Percentiles rank a stretch among this genome's conserved stretches.
phyloP scores from a whole-genome alignment of 2,888 invertebrate species.

The Myopa testacea region DNA sequence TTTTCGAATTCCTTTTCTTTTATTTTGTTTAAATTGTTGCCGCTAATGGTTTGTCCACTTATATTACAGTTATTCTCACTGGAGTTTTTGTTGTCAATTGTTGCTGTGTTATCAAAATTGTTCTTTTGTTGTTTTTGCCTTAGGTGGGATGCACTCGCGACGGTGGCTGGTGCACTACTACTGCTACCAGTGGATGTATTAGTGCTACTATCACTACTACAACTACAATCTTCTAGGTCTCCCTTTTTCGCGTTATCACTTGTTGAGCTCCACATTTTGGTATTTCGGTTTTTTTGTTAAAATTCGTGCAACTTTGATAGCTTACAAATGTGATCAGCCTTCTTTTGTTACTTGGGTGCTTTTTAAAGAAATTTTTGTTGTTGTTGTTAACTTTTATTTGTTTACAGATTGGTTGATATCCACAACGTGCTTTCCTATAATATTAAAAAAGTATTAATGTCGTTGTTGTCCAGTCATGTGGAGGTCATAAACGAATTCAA shows the following conservation, averaged over 20 bases:
- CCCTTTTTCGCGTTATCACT: conserved; percentile 59
- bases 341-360: conserved; percentile 12
- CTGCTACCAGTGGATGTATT: conserved; percentile 44
- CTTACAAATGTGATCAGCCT: conserved; percentile 34
- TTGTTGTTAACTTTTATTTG: conserved; percentile 32
- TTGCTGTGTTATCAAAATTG: conserved; percentile 46
- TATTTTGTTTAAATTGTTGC: conserved; percentile 44
- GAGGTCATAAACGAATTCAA: not conserved
- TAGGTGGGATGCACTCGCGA: conserved; percentile 26
- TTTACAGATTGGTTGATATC: not conserved
- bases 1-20: conserved; percentile 47
- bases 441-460: not conserved
- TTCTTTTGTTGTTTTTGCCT: conserved; percentile 49
- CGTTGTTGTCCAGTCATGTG: not conserved
- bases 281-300: conserved; percentile 42
- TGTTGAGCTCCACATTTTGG: conserved; percentile 64
- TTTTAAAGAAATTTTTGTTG: conserved; percentile 23
- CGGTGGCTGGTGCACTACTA: conserved; percentile 51
- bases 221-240: conserved; percentile 57
- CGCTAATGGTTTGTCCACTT: conserved; percentile 50
- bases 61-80: conserved; percentile 37
- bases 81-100: conserved; percentile 36
- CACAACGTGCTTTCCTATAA: conserved; percentile 2
- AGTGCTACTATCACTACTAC: conserved; percentile 48
- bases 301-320: conserved; percentile 17